Conservation (phyloP, 2,797 vertebrate species). For the Luscinia megarhynchos region DNA sequence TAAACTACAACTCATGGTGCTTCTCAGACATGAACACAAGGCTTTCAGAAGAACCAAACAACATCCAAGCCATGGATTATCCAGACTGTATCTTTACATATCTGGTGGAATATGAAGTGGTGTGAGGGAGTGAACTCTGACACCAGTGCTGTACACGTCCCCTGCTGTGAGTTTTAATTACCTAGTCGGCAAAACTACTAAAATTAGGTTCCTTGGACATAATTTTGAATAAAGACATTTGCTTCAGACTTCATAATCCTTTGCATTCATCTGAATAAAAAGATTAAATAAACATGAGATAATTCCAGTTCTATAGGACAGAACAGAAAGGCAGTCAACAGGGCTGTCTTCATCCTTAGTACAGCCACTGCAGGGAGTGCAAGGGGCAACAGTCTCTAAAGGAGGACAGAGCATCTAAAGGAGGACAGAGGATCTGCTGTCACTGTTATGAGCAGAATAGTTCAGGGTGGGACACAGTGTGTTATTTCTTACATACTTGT, state of each 20-base stretch:
- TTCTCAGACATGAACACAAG: neutral
- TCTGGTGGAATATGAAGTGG: neutral
- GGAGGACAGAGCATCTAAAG: rapidly evolving
- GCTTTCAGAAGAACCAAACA: neutral
- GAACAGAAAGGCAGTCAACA: neutral
- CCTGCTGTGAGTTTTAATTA: neutral
- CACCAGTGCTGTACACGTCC: neutral
- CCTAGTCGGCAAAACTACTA: neutral
- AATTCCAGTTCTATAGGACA: neutral
- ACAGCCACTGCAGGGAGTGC: neutral
- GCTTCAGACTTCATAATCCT: neutral
- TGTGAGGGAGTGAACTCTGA: neutral
- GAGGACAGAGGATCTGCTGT: neutral
- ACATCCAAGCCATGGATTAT: neutral
- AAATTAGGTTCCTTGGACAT: neutral
- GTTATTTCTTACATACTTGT: neutral
- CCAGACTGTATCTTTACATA: neutral
- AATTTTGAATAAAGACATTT: neutral
- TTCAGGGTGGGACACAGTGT: neutral
- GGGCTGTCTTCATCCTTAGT: neutral
- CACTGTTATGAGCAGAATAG: neutral
- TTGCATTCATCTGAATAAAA: neutral
- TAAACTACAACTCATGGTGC: neutral
- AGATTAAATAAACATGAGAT: neutral
- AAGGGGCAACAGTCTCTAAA: neutral